Conservation (phyloP, 2,113 vertebrate species). For the Sapayoa aenigma region DNA sequence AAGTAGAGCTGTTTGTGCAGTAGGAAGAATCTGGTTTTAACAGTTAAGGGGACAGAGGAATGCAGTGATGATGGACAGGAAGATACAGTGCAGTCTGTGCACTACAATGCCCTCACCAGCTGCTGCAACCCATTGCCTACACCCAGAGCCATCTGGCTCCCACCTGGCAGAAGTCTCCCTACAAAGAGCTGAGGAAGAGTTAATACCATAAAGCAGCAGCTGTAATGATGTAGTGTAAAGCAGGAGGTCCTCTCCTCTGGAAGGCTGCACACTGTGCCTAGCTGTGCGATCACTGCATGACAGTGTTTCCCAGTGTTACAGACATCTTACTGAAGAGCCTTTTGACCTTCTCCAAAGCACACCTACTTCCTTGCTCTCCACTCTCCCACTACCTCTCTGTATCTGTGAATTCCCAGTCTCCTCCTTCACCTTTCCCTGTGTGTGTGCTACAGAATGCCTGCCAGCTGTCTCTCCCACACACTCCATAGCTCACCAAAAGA, state of each 20-base stretch:
- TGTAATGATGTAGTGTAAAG: neutral
- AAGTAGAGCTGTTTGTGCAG: neutral
- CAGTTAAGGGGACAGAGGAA: neutral
- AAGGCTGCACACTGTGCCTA: neutral
- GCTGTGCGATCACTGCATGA: neutral
- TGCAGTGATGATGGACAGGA: neutral
- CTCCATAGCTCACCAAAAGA: neutral
- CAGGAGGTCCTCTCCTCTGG: neutral
- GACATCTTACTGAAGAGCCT: neutral
- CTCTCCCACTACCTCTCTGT: neutral
- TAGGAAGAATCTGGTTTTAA: neutral
- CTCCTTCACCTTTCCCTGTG: neutral
- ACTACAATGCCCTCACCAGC: neutral
- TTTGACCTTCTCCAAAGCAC: neutral
- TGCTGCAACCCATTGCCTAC: neutral
- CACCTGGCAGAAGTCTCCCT: neutral
- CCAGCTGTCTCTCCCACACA: neutral
- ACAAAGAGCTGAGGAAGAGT: neutral
- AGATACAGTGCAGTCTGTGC: neutral
- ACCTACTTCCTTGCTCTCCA: neutral
- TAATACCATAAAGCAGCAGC: neutral
- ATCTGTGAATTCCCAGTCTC: neutral
- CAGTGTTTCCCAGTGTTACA: neutral
- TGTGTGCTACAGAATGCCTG: accelerated
- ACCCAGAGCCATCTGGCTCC: neutral